Conservation (phyloP, 2,797 vertebrate species). For the Telmatherina bonti region DNA sequence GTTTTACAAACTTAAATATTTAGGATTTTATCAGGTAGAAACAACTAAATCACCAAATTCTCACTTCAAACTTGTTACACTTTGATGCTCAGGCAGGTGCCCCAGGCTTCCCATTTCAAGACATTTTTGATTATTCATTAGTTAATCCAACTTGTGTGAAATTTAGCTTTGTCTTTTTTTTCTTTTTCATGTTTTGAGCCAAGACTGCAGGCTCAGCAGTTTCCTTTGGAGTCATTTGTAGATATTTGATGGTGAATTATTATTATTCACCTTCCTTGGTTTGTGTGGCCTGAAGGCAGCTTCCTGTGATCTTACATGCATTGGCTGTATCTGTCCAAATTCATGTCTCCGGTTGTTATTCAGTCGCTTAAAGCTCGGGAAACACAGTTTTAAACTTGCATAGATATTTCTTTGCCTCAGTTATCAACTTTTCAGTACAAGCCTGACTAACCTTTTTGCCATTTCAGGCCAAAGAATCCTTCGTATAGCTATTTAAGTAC, state of each 20-base stretch:
- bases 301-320: neutral
- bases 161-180: neutral
- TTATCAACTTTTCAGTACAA: too few relatives aligned
- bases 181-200: neutral
- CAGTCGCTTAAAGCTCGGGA: slow-evolving; percentile 3
- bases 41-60: neutral
- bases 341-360: slow-evolving; percentile 13
- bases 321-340: neutral
- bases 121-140: slow-evolving; percentile 10
- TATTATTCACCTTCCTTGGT: slow-evolving; percentile 7
- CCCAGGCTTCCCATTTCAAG: neutral
- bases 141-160: slow-evolving; percentile 1
- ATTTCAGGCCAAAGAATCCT: neutral
- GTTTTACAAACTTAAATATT: slow-evolving; percentile 27
- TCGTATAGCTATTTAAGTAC: neutral
- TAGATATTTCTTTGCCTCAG: neutral
- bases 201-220: neutral
- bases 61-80: neutral
- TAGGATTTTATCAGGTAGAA: slow-evolving; percentile 15
- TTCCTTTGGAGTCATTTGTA: neutral
- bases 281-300: neutral
- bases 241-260: slow-evolving; percentile 3
- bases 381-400: slow-evolving; percentile 8
- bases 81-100: neutral
- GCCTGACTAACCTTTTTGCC: too few relatives aligned